Conservation (phyloP, 2,797 vertebrate genomes). For the Spinus olivaceus region DNA sequence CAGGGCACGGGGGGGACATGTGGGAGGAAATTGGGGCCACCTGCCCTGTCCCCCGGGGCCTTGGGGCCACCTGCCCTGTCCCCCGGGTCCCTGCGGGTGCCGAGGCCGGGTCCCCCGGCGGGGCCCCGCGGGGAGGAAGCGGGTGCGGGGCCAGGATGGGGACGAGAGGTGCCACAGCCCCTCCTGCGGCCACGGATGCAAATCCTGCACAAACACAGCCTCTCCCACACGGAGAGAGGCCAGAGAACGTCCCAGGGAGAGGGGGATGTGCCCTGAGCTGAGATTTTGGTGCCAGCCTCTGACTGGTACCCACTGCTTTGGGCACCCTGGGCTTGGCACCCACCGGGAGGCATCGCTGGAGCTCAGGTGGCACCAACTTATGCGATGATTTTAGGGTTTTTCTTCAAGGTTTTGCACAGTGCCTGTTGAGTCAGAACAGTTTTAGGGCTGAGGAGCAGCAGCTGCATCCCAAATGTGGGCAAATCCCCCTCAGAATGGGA, state of each 20-base stretch:
- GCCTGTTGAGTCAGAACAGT: not conserved
- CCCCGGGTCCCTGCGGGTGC: not conserved
- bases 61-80: too few relatives aligned
- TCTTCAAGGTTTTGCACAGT: not conserved
- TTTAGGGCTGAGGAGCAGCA: not conserved
- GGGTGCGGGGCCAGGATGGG: not conserved
- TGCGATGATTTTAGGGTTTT: accelerated
- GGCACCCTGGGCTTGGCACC: not conserved
- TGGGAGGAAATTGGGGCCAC: not conserved
- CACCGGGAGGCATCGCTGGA: accelerated
- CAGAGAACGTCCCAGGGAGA: accelerated
- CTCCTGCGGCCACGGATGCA: slow-evolving; percentile 34
- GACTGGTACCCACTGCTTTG: not conserved
- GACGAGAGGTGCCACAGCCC: not conserved
- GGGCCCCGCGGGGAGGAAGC: not conserved
- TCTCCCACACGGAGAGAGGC: not conserved
- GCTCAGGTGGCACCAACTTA: accelerated
- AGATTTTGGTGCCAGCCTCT: not conserved
- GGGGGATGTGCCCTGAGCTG: accelerated
- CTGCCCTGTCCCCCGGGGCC: not conserved
- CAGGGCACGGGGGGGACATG: not conserved
- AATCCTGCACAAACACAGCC: slow-evolving; percentile 21
- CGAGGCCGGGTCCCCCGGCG: accelerated
- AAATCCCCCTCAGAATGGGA: accelerated
- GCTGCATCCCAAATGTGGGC: accelerated